Evolutionary conservation across 2,113 vertebrate genomes (phyloP), one percentile per base, ranked within the genome.

Genomic region (Brachypodius melanocephalos): DNA sequence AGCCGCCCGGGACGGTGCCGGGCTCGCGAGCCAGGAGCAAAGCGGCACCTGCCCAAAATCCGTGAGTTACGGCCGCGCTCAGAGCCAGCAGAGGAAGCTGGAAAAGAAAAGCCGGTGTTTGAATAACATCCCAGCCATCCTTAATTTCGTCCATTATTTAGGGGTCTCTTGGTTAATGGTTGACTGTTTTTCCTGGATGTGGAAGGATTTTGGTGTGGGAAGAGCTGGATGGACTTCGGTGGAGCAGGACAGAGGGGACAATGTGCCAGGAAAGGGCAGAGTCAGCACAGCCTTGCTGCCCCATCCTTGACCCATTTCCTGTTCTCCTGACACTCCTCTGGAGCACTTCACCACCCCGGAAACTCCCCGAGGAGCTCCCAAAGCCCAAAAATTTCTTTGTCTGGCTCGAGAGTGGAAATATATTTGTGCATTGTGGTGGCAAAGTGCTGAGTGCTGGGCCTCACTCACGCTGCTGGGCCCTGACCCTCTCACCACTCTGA

Each of bases 41-140:
- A 51, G 76, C 89, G 95, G 91, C 94, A 43, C 69, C 62, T 45
- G 68, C 84, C 96, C 93, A 95, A 85, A 85, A 46, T 6, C 5
- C 12, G 1, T 91, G 63, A 92, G 10, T 94, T 75, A 88, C 48
- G 78, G 32, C 74, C 81, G 10, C 71, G 2, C 42, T 12, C 4
- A 6, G 59, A 88, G 94, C 81, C 94, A 96, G 62, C 51, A 32
- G 58, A 93, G 90, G 92, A 93, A 96, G 79, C 75, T 55, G 83
- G 17, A 69, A 75, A 92, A 61, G 66, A 85, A 89, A 87, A 95
- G 46, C 59, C 17, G 16, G 4, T 36, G 38, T 66, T 91, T 88
- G 82, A 80, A 43, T 83, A 74, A 54, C 4, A 11, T 38, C 77
- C 45, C 28, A 18, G 46, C 5, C 81, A 61, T 18, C 66, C 82